Evolutionary conservation across 1,140 invertebrate genomes (phyloP), one percentile per base, ranked within the genome.

Genomic region (Diorhabda elongata): DNA sequence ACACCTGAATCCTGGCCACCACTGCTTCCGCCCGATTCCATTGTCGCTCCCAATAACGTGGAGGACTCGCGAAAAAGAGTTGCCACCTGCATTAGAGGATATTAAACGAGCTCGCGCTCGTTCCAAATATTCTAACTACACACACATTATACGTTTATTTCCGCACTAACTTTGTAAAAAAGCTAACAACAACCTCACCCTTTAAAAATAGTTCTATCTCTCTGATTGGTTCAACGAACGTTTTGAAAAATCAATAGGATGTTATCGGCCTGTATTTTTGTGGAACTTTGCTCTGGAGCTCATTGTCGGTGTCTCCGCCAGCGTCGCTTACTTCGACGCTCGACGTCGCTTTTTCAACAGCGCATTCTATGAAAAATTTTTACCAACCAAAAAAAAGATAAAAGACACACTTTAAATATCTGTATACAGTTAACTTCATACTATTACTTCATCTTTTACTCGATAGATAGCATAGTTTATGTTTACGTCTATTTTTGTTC

Each of bases 1-100:
- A 70, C 72, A 73, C 57, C 78, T 67, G 68, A 77, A 70, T 71
- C 80, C 69, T 72, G 71, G 74, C 64, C 74, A 63, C 70, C 70
- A 68, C 71, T 78, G 76, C 73, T 80, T 74, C 76, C 79, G 74
- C 76, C 77, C 75, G 82, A 84, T 79, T 87, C 83, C 78, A 83
- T 88, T 64, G 84, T 85, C 73, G 87, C 88, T 75, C 87, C 87
- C 72, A 89, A 82, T 77, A 89, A 83, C 76, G 87, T 88, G 76
- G 87, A 85, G 77, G 87, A 87, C 82, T 89, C 88, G 71, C 87
- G 84, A 79, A 89, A 89, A 77, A 89, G 78, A 80, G 87, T 89
- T 76, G 88, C 88, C 78, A 89, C 88, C 84, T 89, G 88, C 88
- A 89, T 89, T 77, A 69, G 74, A 70, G 66, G 69, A 52, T 52